A percentile compares a stretch with the other conserved stretches of the same genome.
These are phyloP conservation scores for Desoria tigrina DNA, from an alignment of 2,888 invertebrate species.

Conservation along the genomic window DNA sequence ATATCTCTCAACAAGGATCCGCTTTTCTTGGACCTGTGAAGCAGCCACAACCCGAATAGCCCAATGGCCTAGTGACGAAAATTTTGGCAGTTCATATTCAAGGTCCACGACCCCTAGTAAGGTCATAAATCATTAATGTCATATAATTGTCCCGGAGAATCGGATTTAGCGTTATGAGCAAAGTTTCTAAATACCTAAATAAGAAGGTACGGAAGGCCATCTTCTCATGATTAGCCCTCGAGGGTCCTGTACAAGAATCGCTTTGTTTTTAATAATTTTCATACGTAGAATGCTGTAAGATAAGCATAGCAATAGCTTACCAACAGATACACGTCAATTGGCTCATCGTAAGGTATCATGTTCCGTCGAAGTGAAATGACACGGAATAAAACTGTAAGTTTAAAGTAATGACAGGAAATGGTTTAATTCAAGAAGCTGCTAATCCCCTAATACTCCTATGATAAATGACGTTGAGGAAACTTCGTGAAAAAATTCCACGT, in stretches of 20 bases:
- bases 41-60: constrained; percentile 56
- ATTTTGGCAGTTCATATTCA: constrained; percentile 56
- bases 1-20: constrained; percentile 57
- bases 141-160: background rate
- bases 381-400: constrained; percentile 57
- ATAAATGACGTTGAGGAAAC: too few relatives aligned
- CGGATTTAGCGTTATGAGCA: too few relatives aligned
- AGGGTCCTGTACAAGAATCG: constrained; percentile 55
- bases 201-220: constrained; percentile 19
- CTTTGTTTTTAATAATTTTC: background rate
- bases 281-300: background rate
- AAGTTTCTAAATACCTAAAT: constrained; percentile 16
- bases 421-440: too few relatives aligned
- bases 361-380: constrained; percentile 57
- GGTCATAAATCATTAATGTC: constrained; percentile 2
- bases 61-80: constrained; percentile 57
- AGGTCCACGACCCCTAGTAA: constrained; percentile 57
- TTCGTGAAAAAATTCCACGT: too few relatives aligned
- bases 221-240: constrained; percentile 57
- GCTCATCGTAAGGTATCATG: constrained; percentile 57
- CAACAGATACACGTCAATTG: constrained; percentile 57
- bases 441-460: too few relatives aligned
- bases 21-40: constrained; percentile 56
- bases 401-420: too few relatives aligned
- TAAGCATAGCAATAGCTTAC: constrained; percentile 57